Base-by-base conservation (phyloP, 1,140 invertebrate species). In the Neodiprion lecontei region DNA sequence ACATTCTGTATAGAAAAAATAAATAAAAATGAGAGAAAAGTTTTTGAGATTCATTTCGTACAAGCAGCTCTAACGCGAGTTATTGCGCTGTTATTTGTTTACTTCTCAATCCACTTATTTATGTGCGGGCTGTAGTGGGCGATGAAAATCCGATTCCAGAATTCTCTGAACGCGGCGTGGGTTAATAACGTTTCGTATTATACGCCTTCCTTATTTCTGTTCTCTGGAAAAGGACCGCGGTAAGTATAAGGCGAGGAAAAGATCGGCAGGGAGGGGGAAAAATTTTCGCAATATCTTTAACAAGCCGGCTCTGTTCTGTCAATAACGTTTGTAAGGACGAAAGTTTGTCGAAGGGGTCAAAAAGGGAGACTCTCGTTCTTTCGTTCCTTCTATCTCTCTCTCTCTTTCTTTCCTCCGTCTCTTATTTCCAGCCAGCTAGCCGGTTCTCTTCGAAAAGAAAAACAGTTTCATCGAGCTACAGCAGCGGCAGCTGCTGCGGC, bases 381-480 rank as follows among this genome's bases (percentile, higher is more conserved):
- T 9, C 53, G 5, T 61, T 9, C n/a, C 53, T 61, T 61, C 53
- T 9, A 0, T 14, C n/a, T 17, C n/a, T 17, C n/a, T 61, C 28
- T 40, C 28, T 40, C 28, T 40, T 0, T 40, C 28, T 40, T 40
- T 40, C 28, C 5, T 40, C 28, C 28, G 28, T 40, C 28, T 40
- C 28, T 40, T 40, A 40, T 40, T 40, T 40, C 28, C 28, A 40
- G 28, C 28, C 5, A 40, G 28, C 28, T 40, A 40, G 28, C 28
- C 28, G 5, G 28, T 40, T 61, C 53, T 61, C n/a, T 61, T 73
- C 66, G 69, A 75, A 69, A 80, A 85, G 84, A 83, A 86, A 87
- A 85, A 86, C 81, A 82, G 79, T 84, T 86, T 86, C 86, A 87
- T 86, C 86, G 82, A 83, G 72, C n/a, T 17, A 12, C 53, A 61